Percentiles rank a stretch among this genome's conserved stretches.
Conservation (phyloP, 2,888 invertebrate species). For the Macrophya annulata region DNA sequence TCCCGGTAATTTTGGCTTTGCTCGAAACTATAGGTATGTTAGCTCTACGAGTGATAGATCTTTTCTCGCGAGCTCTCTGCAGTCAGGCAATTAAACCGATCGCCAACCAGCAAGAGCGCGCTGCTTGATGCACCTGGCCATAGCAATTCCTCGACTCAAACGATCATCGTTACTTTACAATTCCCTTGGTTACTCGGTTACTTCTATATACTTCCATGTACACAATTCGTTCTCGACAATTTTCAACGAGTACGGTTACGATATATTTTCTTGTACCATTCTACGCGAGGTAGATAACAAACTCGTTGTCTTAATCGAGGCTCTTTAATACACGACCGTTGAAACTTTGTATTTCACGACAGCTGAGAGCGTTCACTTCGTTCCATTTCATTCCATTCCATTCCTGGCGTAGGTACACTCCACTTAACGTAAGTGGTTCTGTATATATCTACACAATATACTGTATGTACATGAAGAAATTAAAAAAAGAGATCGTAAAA, state of each 20-base stretch:
- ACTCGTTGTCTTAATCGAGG: constrained; percentile 1
- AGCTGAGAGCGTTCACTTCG: background rate
- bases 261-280: background rate
- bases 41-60: constrained; percentile 55
- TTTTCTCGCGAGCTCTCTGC: constrained; percentile 56
- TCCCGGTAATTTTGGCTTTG: constrained; percentile 50
- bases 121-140: constrained; percentile 33
- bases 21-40: background rate
- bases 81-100: constrained; percentile 50
- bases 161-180: constrained; percentile 13
- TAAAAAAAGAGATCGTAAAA: background rate
- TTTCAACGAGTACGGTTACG: background rate
- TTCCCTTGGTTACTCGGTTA: background rate
- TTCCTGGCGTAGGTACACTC: constrained; percentile 10
- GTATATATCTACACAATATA: background rate
- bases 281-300: background rate
- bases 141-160: background rate
- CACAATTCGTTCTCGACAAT: background rate
- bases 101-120: background rate
- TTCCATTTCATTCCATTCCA: background rate
- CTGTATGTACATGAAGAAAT: background rate
- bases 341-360: constrained; percentile 6
- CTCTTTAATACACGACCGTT: constrained; percentile 8
- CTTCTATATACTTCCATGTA: background rate
- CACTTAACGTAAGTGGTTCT: background rate